Evolutionary conservation across 2,113 vertebrate genomes (phyloP), one percentile per base, ranked within the genome.

Genomic region (Epinephelus lanceolatus): DNA sequence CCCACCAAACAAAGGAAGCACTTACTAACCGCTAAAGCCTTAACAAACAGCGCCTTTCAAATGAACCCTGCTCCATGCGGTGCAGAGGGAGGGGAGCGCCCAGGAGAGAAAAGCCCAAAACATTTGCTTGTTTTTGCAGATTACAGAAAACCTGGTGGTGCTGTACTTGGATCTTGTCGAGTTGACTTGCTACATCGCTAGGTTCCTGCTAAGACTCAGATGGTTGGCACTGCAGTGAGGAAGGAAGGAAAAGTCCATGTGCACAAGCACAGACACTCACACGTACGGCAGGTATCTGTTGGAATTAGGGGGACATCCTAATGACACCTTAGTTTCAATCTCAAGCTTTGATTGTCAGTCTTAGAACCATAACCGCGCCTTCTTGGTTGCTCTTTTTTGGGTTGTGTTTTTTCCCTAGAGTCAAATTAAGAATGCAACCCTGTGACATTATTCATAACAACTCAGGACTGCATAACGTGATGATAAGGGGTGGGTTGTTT

Each of bases 1-100:
- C 80, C 86, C 86, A 86, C 92, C 89, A 89, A 93, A 96, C 92
- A 95, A 95, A 94, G 94, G 91, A 94, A 94, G 93, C 92, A 94
- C 94, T 96, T 95, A 95, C 92, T 90, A 94, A 94, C 92, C 87
- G 85, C 94, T 94, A 95, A 94, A 95, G 92, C 91, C 88, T 94
- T 94, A 94, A 94, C 92, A 96, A 94, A 95, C 92, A 93, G 80
- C 67, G 91, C 87, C 93, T 94, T 95, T 95, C 92, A 95, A 92
- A 91, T 89, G 89, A 93, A 92, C 92, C 91, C 89, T 88, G 91
- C 83, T 90, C 92, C 88, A 84, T 92, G 90, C 73, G 57, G 88
- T 82, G 86, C 81, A 62, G 80, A 92, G 83, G 86, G 89, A 91
- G 86, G 87, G 87, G 81, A 86, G 86, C 6, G 67, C 81, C 83